Evolutionary conservation across 2,113 vertebrate genomes (phyloP), one percentile per base, ranked within the genome.

Genomic region (Cheilinus undulatus): DNA sequence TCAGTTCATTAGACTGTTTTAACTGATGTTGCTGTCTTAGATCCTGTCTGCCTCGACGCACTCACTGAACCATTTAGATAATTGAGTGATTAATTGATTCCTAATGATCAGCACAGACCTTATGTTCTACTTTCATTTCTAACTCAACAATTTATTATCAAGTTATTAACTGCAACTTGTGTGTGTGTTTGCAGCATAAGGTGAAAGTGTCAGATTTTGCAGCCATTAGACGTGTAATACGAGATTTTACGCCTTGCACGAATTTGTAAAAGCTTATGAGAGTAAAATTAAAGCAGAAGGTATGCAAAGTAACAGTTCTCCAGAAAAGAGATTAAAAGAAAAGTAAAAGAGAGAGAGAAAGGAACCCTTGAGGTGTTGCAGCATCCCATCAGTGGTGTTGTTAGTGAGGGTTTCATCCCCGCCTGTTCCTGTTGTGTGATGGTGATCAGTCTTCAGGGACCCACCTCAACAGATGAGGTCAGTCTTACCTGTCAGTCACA

Each of bases 51-150:
- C 80, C 58, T 82, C 59, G 24, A 57, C 49, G 36, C 81, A 66
- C 80, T 63, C 71, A 64, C 72, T 32, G 59, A 86, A 85, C 77
- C 78, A 77, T 90, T 90, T 85, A 72, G 85, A 84, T 92, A 92
- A 93, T 90, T 91, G 91, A 92, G 91, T 91, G 91, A 93, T 91
- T 91, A 93, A 93, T 93, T 91, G 87, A 88, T 86, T 78, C 78
- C 84, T 90, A 93, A 94, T 88, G 91, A 92, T 92, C 86, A 86
- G 72, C 85, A 19, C 73, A 61, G 86, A 90, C 88, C 88, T 88
- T 93, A 91, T 91, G 91, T 91, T 92, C 84, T 24, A 68, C 80
- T 91, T 86, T 89, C 74, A 86, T 91, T 91, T 87, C 80, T 83
- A 87, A 87, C 86, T 80, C 64, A 54, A 85, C 78, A 24, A 58